Evolutionary conservation across 2,797 vertebrate species (phyloP), one percentile per base, ranked within the genome.

Genomic region (Columba guinea): DNA sequence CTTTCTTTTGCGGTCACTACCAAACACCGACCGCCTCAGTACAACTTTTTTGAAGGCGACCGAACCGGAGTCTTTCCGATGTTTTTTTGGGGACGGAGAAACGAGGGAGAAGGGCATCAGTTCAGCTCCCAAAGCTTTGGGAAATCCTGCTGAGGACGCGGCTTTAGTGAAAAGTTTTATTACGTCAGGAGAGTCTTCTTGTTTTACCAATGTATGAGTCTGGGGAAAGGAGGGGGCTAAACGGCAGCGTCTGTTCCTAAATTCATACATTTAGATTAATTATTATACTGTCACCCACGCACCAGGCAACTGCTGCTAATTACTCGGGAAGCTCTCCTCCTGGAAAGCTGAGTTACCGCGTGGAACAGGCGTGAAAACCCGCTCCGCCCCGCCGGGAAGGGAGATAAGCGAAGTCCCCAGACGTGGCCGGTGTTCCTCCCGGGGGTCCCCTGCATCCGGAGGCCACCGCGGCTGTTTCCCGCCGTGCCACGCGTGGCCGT

Each of bases 251-350:
- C 89, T 30, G 37, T 52, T 74, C 87, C 75, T 34, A 94, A 96
- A 94, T 94, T 87, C 94, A 27, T 89, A 64, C 87, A 19, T 87
- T 91, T 79, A 5, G 32, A 26, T 87, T 90, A 80, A 73, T 93
- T 74, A 84, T 84, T 74, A 44, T 10, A 18, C 70, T 15, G 62
- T 79, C 88, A 53, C 67, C 93, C 88, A 70, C 84, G 67, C 90
- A 75, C 8, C 18, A 28, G 41, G 84, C 60, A 44, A 21, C 60
- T 70, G 37, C 62, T 71, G 62, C 11, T 89, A 76, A 92, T 93
- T 70, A 49, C 27, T 32, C 5, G 85, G 35, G 32, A 37, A 74
- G 59, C 62, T 80, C 13, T 48, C 28, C 75, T 77, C 26, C 85
- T 75, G 71, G 60, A 39, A 96, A 87, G 80, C 67, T 71, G 27